A percentile compares a stretch with the other conserved stretches of the same genome.
Evolutionary conservation across 1,140 invertebrate genomes (phyloP).

Genomic region (Drosophila kohkoa): DNA sequence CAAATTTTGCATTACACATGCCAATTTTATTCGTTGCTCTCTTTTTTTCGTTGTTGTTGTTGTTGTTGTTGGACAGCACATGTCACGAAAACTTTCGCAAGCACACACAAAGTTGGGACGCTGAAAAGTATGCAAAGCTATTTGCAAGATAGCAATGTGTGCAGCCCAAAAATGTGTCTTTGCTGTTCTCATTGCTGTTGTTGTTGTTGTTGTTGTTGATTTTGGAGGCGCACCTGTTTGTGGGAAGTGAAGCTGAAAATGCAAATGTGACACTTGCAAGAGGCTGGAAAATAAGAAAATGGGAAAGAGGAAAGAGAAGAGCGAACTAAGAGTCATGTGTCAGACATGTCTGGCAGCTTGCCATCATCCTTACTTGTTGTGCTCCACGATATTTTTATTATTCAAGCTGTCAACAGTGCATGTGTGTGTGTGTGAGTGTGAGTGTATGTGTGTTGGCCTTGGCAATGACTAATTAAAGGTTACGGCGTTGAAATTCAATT

Average conservation of each 20-base stretch:
- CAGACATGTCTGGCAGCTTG: constrained; percentile 51
- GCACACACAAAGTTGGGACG: constrained; percentile 4
- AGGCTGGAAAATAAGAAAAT: background rate
- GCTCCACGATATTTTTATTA: background rate
- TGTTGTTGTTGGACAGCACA: background rate
- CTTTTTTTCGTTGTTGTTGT: background rate
- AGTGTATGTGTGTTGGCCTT: constrained; percentile 15
- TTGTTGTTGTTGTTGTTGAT: background rate
- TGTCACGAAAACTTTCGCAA: constrained; percentile 15
- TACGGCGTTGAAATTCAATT: background rate
- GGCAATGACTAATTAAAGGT: constrained; percentile 43
- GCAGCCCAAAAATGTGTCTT: too few species aligned
- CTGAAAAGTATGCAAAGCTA: constrained; percentile 58
- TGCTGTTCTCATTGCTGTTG: too few species aligned
- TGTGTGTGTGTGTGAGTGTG: background rate
- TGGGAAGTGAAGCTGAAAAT: constrained; percentile 24
- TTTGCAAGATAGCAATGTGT: constrained; percentile 44
- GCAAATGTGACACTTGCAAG: constrained; percentile 38
- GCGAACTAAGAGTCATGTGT: constrained; percentile 14
- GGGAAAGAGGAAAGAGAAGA: too few species aligned
- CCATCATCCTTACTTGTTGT: constrained; percentile 10
- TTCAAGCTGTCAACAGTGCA: constrained; percentile 20
- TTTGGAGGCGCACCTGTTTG: constrained; percentile 21
- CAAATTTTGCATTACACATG: constrained; percentile 14
- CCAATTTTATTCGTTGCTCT: constrained; percentile 1